These are phyloP conservation scores for Tapera naevia DNA, from an alignment of 2,797 vertebrate genomes.

Conservation along the genomic window DNA sequence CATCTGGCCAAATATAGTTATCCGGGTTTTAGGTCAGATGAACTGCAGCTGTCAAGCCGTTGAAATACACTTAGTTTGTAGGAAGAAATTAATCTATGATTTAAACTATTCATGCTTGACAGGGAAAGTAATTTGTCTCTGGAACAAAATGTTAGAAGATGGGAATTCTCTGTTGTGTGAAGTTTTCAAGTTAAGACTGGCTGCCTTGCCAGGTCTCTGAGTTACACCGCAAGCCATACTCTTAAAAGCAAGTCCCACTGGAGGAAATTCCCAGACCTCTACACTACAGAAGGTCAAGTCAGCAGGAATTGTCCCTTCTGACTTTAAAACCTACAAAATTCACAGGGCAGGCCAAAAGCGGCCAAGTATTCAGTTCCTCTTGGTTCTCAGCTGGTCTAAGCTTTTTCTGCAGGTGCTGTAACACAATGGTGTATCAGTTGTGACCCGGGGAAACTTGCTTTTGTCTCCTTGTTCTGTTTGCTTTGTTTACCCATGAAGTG, in stretches of 20 bases:
- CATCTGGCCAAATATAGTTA: not conserved
- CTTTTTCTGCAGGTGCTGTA: not conserved
- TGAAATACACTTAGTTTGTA: slow-evolving; percentile 28
- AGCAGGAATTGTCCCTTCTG: not conserved
- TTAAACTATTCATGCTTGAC: slow-evolving; percentile 26
- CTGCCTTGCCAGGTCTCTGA: not conserved
- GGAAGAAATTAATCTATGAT: slow-evolving; percentile 47
- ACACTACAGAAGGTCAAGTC: not conserved
- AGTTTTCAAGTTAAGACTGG: not conserved
- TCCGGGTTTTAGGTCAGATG: not conserved
- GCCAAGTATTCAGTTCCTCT: not conserved
- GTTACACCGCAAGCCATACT: not conserved
- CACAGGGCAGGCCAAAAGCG: not conserved
- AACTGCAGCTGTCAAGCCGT: not conserved
- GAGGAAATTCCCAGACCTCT: slow-evolving; percentile 43
- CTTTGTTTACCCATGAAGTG: not conserved
- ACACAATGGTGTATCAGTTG: not conserved
- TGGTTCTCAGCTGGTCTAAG: not conserved
- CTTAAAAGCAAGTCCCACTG: not conserved
- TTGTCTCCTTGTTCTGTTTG: not conserved
- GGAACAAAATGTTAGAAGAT: slow-evolving; percentile 20
- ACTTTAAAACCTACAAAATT: not conserved
- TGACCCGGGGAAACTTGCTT: not conserved
- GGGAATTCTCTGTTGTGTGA: not conserved
- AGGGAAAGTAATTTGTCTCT: not conserved